These are phyloP conservation scores for Falco cherrug DNA, from an alignment of 2,797 vertebrate species.

Conservation along the genomic window DNA sequence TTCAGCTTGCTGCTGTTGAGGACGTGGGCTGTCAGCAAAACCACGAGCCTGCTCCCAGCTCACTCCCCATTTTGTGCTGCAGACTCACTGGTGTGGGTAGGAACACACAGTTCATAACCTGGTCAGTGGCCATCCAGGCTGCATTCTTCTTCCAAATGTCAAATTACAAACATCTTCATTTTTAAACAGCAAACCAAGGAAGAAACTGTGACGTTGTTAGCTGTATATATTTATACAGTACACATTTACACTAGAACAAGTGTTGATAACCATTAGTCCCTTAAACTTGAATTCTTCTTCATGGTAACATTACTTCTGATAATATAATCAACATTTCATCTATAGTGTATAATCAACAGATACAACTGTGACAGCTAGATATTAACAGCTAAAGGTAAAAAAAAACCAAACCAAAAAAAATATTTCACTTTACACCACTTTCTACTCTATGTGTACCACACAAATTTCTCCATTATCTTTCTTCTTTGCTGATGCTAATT, in stretches of 20 bases:
- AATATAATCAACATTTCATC: neutral
- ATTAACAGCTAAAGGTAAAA: neutral
- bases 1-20: rapidly evolving
- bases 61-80: rapidly evolving
- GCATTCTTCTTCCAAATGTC: neutral
- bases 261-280: neutral
- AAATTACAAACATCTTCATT: neutral
- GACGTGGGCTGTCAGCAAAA: neutral
- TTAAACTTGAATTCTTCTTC: neutral
- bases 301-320: neutral
- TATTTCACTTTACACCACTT: neutral
- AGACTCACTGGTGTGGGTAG: neutral
- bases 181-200: neutral
- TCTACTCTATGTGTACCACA: rapidly evolving
- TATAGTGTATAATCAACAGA: neutral
- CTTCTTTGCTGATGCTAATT: neutral
- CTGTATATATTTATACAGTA: neutral
- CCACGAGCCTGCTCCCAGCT: neutral
- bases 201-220: neutral
- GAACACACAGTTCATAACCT: neutral
- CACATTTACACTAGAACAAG: neutral
- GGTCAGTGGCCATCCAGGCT: neutral
- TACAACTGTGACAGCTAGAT: neutral
- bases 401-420: neutral
- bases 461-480: neutral